Evolutionary conservation across 2,888 invertebrate species (phyloP).

Genomic region (Trileptium ribeirensis): DNA sequence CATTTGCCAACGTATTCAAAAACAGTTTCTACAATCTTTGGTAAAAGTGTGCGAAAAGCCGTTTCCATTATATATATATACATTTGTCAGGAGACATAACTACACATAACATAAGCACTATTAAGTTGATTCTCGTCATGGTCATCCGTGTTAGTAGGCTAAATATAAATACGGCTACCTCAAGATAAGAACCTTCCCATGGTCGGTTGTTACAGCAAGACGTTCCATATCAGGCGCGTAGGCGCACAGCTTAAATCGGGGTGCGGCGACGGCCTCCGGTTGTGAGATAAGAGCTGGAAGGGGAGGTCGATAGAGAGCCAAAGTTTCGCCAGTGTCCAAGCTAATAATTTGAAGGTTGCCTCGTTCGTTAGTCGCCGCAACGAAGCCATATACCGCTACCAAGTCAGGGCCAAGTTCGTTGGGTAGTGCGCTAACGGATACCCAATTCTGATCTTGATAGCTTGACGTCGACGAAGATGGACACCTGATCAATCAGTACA

Average conservation of each 20-base stretch:
- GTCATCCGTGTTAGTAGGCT: too few species aligned
- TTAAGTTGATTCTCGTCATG: too few species aligned
- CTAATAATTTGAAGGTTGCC: conserved; percentile 68
- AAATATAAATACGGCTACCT: neutral
- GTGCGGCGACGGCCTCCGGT: neutral
- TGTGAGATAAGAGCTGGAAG: too few species aligned
- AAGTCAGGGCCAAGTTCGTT: conserved; percentile 19
- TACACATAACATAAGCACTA: too few species aligned
- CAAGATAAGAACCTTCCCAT: neutral
- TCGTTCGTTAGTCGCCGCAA: conserved; percentile 68
- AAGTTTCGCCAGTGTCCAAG: conserved; percentile 54
- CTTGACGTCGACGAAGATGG: too few species aligned
- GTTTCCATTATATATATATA: too few species aligned
- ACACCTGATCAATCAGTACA: too few species aligned
- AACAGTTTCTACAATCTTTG: too few species aligned
- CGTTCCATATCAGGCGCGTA: neutral
- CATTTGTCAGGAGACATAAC: too few species aligned
- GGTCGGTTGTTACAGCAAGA: neutral
- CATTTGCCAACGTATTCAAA: too few species aligned
- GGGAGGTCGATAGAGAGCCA: neutral
- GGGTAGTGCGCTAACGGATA: neutral
- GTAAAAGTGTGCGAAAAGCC: too few species aligned
- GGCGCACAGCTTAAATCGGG: neutral
- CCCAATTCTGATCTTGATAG: too few species aligned
- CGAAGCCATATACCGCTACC: conserved; percentile 50